These are phyloP conservation scores for Melanogrammus aeglefinus DNA, from an alignment of 2,797 vertebrate genomes.

Conservation along the genomic window DNA sequence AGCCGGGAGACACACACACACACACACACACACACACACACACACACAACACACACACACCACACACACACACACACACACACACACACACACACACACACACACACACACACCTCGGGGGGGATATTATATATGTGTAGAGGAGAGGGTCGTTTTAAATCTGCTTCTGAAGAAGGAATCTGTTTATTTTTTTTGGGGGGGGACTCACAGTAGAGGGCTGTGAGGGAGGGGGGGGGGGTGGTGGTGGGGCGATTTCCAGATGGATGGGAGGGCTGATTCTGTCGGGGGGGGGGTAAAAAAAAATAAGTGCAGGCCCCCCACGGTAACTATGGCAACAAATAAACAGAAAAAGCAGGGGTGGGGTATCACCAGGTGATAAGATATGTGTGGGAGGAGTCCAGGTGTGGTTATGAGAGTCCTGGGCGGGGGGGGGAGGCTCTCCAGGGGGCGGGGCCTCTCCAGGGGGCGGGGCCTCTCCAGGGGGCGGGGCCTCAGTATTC, in stretches of 20 bases:
- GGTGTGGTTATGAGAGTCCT: neutral
- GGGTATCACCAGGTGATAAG: neutral
- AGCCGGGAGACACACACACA: too few relatives aligned
- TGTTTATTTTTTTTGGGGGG: slow-evolving; percentile 14
- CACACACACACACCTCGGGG: too few relatives aligned
- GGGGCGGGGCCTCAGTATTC: slow-evolving; percentile 81
- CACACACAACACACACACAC: slow-evolving; percentile 17
- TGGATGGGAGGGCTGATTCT: slow-evolving; percentile 40
- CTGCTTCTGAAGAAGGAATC: slow-evolving; percentile 17
- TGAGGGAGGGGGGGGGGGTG: slow-evolving; percentile 19
- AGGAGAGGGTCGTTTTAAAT: slow-evolving; percentile 30
- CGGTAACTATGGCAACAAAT: slow-evolving; percentile 70
- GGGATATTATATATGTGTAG: neutral
- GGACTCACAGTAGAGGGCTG: too few relatives aligned
- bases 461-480: neutral
- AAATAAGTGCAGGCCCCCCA: slow-evolving; percentile 62
- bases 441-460: neutral
- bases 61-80: slow-evolving; percentile 1
- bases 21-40: neutral
- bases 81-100: too few relatives aligned
- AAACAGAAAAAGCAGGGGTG: slow-evolving; percentile 43
- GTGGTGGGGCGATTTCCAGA: slow-evolving; percentile 40
- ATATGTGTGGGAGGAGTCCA: neutral
- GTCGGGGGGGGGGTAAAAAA: too few relatives aligned
- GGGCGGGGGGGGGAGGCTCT: neutral